Evolutionary conservation across 2,797 vertebrate genomes (phyloP).

Genomic region (Tiaroga cobitis): DNA sequence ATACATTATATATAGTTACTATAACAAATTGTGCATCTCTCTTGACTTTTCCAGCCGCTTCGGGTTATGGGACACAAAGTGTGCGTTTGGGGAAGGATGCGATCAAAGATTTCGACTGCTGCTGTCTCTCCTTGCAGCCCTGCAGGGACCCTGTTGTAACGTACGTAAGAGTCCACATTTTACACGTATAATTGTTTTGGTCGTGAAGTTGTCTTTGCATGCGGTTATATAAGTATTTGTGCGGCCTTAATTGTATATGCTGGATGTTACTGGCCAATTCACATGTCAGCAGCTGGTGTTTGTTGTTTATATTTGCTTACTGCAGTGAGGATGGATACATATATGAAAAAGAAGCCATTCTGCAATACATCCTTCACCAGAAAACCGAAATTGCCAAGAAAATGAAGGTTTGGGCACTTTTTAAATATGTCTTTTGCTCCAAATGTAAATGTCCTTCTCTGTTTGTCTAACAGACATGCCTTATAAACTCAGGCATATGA

Average conservation of each 20-base stretch:
- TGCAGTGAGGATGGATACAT: constrained; percentile 87
- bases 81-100: constrained; percentile 89
- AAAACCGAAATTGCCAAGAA: constrained; percentile 88
- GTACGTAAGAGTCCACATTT: constrained; percentile 79
- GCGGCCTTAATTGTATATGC: not conserved
- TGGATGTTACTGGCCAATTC: no score
- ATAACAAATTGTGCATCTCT: not conserved
- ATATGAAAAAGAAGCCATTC: constrained; percentile 90
- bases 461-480: not conserved
- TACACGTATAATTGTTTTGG: not conserved
- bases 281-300: not conserved
- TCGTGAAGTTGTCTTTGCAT: not conserved
- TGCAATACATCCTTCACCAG: constrained; percentile 90
- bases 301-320: constrained; percentile 25
- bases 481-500: constrained; percentile 78
- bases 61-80: constrained; percentile 91
- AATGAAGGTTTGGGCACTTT: constrained; percentile 81
- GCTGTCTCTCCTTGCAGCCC: constrained; percentile 89
- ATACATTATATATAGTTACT: not conserved
- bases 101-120: constrained; percentile 93
- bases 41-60: constrained; percentile 75
- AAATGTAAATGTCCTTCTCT: not conserved
- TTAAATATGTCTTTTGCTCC: not conserved
- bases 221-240: not conserved
- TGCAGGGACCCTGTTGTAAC: constrained; percentile 88